A percentile compares a stretch with the other conserved stretches of the same genome.
Conservation (phyloP, 2,888 invertebrate genomes). For the Pammene fasciana region DNA sequence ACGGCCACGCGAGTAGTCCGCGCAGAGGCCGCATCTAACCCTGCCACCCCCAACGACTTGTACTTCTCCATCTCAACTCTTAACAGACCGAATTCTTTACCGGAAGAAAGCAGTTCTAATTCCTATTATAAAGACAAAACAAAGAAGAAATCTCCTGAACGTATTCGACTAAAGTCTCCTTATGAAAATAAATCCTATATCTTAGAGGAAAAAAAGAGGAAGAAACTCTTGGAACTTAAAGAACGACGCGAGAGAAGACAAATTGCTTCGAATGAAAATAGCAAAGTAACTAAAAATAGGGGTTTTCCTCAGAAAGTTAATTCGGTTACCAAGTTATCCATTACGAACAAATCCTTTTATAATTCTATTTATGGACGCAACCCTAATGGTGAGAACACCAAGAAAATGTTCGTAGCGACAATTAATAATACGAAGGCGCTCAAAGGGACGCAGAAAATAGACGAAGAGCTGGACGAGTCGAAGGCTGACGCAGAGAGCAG, state of each 20-base stretch:
- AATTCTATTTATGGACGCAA: conserved; percentile 74
- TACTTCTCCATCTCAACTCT: conserved; percentile 59
- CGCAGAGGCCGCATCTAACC: conserved; percentile 48
- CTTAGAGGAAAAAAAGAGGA: conserved; percentile 72
- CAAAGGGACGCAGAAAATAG: conserved; percentile 46
- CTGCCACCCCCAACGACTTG: conserved; percentile 57
- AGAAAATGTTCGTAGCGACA: conserved; percentile 2
- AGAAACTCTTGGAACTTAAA: conserved; percentile 69
- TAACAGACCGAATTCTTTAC: conserved; percentile 56
- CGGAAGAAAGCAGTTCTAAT: conserved; percentile 64
- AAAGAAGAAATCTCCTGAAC: conserved; percentile 63
- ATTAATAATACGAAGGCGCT: conserved; percentile 48
- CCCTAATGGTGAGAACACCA: conserved; percentile 49
- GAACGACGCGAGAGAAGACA: conserved; percentile 71
- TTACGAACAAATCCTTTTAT: conserved; percentile 77
- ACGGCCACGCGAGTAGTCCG: conserved; percentile 37
- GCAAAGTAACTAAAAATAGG: conserved; percentile 65
- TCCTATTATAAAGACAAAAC: conserved; percentile 42
- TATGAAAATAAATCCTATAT: conserved; percentile 70
- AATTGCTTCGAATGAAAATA: conserved; percentile 63
- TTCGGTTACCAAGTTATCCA: conserved; percentile 75
- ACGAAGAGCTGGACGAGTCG: conserved; percentile 45
- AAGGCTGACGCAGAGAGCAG: conserved; percentile 50
- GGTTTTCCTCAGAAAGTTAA: conserved; percentile 65
- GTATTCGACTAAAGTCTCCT: conserved; percentile 70